Evolutionary conservation across 2,888 invertebrate species (phyloP).

Genomic region (Acrocera orbiculus): DNA sequence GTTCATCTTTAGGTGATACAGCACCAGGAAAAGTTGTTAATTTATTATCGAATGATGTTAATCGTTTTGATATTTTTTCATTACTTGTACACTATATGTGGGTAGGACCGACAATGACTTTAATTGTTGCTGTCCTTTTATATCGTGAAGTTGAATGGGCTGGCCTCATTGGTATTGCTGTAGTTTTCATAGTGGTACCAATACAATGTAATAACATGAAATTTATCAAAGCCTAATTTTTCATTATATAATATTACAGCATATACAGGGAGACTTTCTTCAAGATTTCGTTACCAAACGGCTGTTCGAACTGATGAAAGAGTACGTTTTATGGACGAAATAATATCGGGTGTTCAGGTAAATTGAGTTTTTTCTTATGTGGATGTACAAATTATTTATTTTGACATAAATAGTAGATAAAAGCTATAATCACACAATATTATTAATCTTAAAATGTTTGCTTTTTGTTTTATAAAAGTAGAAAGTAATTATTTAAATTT

Average conservation of each 20-base stretch:
- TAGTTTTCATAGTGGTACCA: slow-evolving; percentile 54
- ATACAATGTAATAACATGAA: slow-evolving; percentile 62
- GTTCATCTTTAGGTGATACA: slow-evolving; percentile 57
- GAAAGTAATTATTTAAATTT: no score
- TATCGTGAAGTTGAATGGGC: slow-evolving; percentile 47
- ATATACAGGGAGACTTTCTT: slow-evolving; percentile 20
- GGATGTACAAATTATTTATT: no score
- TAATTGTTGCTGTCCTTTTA: slow-evolving; percentile 51
- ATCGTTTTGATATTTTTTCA: slow-evolving; percentile 60
- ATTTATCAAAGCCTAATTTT: no score
- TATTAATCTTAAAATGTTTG: no score
- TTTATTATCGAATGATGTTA: slow-evolving; percentile 72
- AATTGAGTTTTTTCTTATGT: no score
- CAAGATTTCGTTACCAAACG: slow-evolving; percentile 32
- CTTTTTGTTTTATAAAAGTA: no score
- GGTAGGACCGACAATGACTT: slow-evolving; percentile 51
- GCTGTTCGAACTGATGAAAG: slow-evolving; percentile 52
- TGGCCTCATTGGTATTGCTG: slow-evolving; percentile 49
- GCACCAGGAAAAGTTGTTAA: slow-evolving; percentile 79
- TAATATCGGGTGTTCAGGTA: slow-evolving; percentile 46
- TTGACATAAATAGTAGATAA: no score
- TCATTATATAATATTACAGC: no score
- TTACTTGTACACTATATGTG: slow-evolving; percentile 61
- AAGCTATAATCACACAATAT: no score
- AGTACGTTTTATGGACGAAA: slow-evolving; percentile 60